Evolutionary conservation across 2,113 vertebrate genomes (phyloP), one percentile per base, ranked within the genome.

Genomic region (Puntigrus tetrazona): DNA sequence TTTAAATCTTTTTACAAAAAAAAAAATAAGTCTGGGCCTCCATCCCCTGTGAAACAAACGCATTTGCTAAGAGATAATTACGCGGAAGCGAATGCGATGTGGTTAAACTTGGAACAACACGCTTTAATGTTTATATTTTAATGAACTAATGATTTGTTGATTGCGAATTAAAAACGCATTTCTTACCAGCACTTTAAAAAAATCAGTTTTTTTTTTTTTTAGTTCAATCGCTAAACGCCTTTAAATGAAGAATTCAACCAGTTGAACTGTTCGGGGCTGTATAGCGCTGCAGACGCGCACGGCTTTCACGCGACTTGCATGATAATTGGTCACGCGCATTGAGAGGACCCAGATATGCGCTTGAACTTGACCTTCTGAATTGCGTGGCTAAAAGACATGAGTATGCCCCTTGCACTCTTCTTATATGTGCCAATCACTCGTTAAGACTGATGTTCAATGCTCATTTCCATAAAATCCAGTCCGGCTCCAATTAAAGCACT

Each of bases 321-420:
- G 89, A 91, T 83, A 93, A 92, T 89, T 61, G 82, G 75, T 81
- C 75, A 65, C 88, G 73, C 81, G 59, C 86, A 70, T 70, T 85
- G 81, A 76, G 73, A 36, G 75, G 76, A 72, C 74, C 81, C 81
- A 85, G 86, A 84, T 73, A 86, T 89, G 93, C 82, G 91, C 92
- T 94, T 95, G 94, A 94, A 95, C 94, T 95, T 95, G 94, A 94
- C 93, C 91, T 91, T 89, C 80, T 81, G 91, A 91, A 86, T 77
- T 92, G 91, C 91, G 90, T 92, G 91, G 90, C 92, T 93, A 93
- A 88, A 92, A 92, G 91, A 91, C 86, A 87, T 89, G 90, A 91
- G 89, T 91, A 90, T 93, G 90, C 78, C 94, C 94, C 90, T 86
- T 90, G 91, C 89, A 86, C 92, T 89, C 77, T 34, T 63, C 88